A percentile compares a stretch with the other conserved stretches of the same genome.
These are phyloP conservation scores for Guaruba guarouba DNA, from an alignment of 2,113 vertebrate genomes.

Conservation along the genomic window DNA sequence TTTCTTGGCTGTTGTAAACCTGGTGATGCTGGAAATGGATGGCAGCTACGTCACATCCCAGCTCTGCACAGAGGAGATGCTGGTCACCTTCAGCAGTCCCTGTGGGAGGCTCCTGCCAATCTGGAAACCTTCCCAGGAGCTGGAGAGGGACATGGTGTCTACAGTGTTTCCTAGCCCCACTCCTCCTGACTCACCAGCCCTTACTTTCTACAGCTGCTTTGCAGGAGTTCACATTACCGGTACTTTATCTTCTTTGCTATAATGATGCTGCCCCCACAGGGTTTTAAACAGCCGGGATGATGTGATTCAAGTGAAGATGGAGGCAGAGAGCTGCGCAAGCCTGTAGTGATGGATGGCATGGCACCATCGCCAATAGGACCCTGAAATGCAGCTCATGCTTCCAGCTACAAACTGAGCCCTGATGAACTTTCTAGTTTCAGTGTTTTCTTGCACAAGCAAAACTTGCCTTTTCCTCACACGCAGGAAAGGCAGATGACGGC, in stretches of 20 bases:
- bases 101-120: background rate
- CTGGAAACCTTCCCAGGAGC: background rate
- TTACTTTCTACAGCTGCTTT: background rate
- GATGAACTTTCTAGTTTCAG: fast-evolving
- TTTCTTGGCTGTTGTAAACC: background rate
- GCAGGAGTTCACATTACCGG: fast-evolving
- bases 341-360: background rate
- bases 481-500: constrained; percentile 12
- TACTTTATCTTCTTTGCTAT: background rate
- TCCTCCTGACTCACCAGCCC: background rate
- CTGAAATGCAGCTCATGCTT: background rate
- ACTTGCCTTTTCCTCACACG: background rate
- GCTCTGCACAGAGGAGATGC: background rate
- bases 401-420: background rate
- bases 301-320: fast-evolving
- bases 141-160: background rate
- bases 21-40: background rate
- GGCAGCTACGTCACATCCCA: background rate
- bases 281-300: background rate
- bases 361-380: fast-evolving
- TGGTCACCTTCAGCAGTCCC: background rate
- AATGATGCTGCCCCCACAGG: background rate
- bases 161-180: background rate
- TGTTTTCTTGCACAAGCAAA: background rate
- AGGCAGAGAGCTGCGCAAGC: fast-evolving